A percentile compares a stretch with the other conserved stretches of the same genome.
Evolutionary conservation across 1,140 invertebrate genomes (phyloP).

Genomic region (Pogonomyrmex californicus): DNA sequence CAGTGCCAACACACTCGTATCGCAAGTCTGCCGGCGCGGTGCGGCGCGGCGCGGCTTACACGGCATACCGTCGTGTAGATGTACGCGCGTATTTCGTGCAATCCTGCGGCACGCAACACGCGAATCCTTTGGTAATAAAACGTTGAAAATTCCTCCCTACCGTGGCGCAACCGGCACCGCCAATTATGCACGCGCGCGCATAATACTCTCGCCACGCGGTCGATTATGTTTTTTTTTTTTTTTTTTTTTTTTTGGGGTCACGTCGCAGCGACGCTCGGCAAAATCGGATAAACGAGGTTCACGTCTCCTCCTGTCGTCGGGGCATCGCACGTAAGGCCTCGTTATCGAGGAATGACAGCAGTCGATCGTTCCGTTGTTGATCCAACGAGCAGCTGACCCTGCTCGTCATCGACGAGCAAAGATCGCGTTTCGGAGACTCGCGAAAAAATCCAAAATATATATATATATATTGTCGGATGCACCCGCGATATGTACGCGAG

Average conservation of each 20-base stretch:
- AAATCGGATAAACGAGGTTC: not conserved
- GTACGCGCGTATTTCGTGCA: conserved; percentile 27
- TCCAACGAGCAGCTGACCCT: not conserved
- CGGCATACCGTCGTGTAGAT: conserved; percentile 33
- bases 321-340: not conserved
- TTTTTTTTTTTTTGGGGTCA: too few relatives aligned
- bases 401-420: not conserved
- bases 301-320: not conserved
- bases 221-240: conserved; percentile 33
- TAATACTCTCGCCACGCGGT: not conserved
- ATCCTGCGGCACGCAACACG: conserved; percentile 67
- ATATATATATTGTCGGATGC: conserved; percentile 15
- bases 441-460: conserved; percentile 13
- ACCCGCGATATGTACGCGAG: conserved; percentile 10
- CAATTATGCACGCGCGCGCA: too few relatives aligned
- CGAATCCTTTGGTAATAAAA: conserved; percentile 61
- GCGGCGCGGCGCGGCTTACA: conserved; percentile 37
- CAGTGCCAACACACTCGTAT: conserved; percentile 64
- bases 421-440: not conserved
- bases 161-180: not conserved
- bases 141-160: conserved; percentile 39
- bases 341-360: not conserved
- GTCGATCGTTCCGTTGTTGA: not conserved
- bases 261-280: not conserved
- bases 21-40: conserved; percentile 59